A percentile compares a stretch with the other conserved stretches of the same genome.
These are phyloP conservation scores for Dreissena polymorpha DNA, from an alignment of 1,140 invertebrate genomes.

Conservation along the genomic window DNA sequence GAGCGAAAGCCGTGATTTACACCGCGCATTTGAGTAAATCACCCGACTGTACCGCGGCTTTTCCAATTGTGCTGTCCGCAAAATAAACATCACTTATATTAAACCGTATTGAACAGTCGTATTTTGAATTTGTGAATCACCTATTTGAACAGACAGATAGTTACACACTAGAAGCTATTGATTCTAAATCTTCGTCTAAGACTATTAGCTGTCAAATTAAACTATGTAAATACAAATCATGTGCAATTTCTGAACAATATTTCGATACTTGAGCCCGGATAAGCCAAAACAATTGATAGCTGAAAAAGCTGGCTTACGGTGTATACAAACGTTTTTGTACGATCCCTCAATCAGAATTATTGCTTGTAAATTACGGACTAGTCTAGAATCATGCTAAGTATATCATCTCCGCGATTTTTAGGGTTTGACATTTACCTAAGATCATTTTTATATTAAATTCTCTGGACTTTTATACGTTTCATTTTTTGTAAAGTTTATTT, in stretches of 20 bases:
- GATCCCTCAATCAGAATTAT: constrained; percentile 28
- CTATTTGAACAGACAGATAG: constrained; percentile 4
- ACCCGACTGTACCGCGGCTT: constrained; percentile 11
- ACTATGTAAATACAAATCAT: constrained; percentile 46
- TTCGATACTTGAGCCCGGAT: constrained; percentile 30
- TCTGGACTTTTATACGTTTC: too few relatives aligned
- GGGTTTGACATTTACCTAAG: too few relatives aligned
- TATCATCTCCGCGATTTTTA: too few relatives aligned
- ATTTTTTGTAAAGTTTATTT: too few relatives aligned
- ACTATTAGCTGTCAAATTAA: constrained; percentile 55
- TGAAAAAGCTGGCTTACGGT: neutral
- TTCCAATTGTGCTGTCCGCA: constrained; percentile 21
- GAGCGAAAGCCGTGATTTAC: constrained; percentile 31
- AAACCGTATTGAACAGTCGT: constrained; percentile 31
- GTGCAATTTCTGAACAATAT: constrained; percentile 50
- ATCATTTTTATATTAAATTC: too few relatives aligned
- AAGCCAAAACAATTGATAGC: constrained; percentile 42
- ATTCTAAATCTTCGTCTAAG: constrained; percentile 40
- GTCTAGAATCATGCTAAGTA: neutral
- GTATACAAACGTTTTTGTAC: neutral
- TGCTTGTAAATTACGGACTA: constrained; percentile 44
- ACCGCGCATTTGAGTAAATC: constrained; percentile 37
- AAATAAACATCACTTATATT: constrained; percentile 51
- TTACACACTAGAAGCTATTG: constrained; percentile 21
- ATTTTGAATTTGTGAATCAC: constrained; percentile 5